phyloP scores from a whole-genome alignment of 1,140 invertebrate genomes.

The Drosophila persimilis region DNA sequence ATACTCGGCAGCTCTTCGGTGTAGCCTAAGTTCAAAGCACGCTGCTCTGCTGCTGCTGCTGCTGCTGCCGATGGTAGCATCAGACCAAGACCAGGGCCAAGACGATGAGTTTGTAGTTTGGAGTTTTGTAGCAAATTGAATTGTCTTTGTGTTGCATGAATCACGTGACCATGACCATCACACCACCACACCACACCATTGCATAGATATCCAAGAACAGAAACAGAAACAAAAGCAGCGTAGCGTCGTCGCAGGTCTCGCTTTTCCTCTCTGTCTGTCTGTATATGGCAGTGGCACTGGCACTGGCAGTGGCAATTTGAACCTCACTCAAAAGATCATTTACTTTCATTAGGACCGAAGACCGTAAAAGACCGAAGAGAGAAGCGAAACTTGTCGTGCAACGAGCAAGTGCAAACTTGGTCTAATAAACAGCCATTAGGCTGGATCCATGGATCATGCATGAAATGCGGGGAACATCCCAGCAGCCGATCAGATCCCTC shows the following conservation, averaged over 20 bases:
- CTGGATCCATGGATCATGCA: conserved; percentile 53
- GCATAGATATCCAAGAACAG: conserved; percentile 46
- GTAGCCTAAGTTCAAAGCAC: conserved; percentile 74
- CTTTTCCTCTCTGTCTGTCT: conserved; percentile 56
- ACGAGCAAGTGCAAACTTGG: conserved; percentile 76
- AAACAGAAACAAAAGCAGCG: conserved; percentile 62
- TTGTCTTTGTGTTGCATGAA: conserved; percentile 82
- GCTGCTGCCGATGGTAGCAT: conserved; percentile 13
- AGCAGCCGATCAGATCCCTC: conserved; percentile 27
- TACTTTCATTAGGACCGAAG: conserved; percentile 71
- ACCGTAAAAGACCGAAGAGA: conserved; percentile 15
- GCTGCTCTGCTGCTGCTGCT: conserved; percentile 35
- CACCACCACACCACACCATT: too few relatives aligned
- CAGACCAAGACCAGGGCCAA: conserved; percentile 71
- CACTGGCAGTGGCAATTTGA: conserved; percentile 67
- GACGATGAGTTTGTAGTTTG: conserved; percentile 68
- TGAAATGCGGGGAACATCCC: conserved; percentile 19
- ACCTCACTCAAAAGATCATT: conserved; percentile 78
- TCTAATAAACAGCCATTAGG: conserved; percentile 74
- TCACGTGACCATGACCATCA: conserved; percentile 82
- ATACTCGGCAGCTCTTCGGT: conserved; percentile 39
- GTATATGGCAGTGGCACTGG: conserved; percentile 60
- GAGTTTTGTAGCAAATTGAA: conserved; percentile 81
- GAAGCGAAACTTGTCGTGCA: conserved; percentile 60
- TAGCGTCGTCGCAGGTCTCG: conserved; percentile 34